Conservation (phyloP, 2,113 vertebrate species). For the Bungarus multicinctus region DNA sequence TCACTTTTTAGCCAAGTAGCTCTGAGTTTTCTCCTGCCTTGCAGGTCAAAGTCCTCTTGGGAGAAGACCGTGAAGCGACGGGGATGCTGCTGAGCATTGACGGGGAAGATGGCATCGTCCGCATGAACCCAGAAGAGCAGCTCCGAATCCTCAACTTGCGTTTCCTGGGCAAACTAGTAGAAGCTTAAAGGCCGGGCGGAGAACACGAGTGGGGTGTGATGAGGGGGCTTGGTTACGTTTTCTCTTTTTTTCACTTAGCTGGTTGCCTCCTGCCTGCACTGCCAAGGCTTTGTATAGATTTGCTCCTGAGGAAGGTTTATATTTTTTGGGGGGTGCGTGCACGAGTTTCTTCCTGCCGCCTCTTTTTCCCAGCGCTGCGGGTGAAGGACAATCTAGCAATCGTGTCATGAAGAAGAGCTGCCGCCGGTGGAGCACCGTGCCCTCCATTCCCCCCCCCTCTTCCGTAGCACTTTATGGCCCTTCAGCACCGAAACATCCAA, state of each 20-base stretch:
- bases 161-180: slow-evolving; percentile 87
- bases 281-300: not conserved
- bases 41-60: slow-evolving; percentile 91
- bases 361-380: not conserved
- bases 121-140: slow-evolving; percentile 89
- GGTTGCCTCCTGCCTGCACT: not conserved
- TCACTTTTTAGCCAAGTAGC: not conserved
- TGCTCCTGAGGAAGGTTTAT: not conserved
- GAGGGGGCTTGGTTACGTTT: not conserved
- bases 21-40: not conserved
- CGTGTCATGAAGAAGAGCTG: not conserved
- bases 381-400: not conserved
- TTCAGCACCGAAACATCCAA: not conserved
- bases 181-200: slow-evolving; percentile 54
- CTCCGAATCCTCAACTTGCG: slow-evolving; percentile 92
- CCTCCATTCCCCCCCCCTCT: not conserved
- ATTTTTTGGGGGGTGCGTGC: not conserved
- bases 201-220: not conserved
- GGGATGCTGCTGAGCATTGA: slow-evolving; percentile 89
- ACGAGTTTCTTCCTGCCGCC: not conserved
- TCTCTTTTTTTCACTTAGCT: not conserved
- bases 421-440: not conserved
- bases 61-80: slow-evolving; percentile 89
- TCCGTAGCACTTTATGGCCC: not conserved
- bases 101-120: slow-evolving; percentile 89